Conservation (phyloP, 2,113 vertebrate genomes). For the Sturnus vulgaris region DNA sequence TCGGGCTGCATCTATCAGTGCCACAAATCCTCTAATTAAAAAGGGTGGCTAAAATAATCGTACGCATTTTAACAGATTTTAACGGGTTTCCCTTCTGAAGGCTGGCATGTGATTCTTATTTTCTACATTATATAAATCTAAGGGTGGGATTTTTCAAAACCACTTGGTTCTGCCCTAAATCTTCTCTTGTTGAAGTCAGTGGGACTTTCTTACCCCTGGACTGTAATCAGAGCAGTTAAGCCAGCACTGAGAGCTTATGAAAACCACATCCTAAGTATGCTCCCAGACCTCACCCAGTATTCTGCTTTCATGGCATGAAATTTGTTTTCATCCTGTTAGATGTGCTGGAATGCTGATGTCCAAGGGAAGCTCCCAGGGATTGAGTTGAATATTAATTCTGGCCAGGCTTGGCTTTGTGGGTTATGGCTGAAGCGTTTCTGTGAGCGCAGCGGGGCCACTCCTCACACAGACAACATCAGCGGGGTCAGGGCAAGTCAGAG, state of each 20-base stretch:
- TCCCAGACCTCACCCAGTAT: constrained; percentile 56
- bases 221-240: constrained; percentile 44
- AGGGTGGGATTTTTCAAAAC: constrained; percentile 45
- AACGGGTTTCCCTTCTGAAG: neutral
- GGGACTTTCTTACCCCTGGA: neutral
- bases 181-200: neutral
- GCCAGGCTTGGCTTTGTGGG: constrained; percentile 36
- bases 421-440: neutral
- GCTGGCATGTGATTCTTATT: constrained; percentile 33
- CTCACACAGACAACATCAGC: neutral
- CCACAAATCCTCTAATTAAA: constrained; percentile 5
- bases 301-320: constrained; percentile 56
- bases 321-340: constrained; percentile 51
- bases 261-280: constrained; percentile 56
- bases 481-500: neutral
- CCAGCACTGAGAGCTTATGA: neutral
- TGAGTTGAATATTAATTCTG: constrained; percentile 24
- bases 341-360: constrained; percentile 42
- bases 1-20: neutral
- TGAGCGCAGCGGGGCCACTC: neutral
- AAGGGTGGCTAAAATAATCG: neutral
- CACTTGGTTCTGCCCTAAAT: constrained; percentile 10
- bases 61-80: neutral
- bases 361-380: constrained; percentile 20
- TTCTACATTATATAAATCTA: neutral